Evolutionary conservation across 2,797 vertebrate species (phyloP).

Genomic region (Crotalus adamanteus): DNA sequence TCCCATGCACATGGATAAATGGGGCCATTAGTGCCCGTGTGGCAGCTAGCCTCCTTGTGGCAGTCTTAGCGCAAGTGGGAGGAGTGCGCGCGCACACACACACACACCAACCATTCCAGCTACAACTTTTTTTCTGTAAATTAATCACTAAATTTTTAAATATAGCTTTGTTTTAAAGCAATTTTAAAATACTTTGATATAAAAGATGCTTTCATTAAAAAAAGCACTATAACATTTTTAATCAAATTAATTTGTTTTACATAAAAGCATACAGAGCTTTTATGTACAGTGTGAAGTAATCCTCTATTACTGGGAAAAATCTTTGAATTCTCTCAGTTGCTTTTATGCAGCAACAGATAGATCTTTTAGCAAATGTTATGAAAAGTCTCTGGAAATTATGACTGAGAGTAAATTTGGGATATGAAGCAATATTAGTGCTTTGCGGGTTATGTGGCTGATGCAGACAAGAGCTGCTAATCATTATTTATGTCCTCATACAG

Average conservation of each 20-base stretch:
- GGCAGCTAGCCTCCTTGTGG: no score
- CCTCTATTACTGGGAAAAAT: not conserved
- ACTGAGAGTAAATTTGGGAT: not conserved
- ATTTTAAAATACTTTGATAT: not conserved
- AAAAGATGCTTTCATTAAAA: not conserved
- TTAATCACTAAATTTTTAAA: not conserved
- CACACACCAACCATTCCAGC: no score
- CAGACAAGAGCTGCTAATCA: not conserved
- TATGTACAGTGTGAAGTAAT: not conserved
- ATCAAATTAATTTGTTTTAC: not conserved
- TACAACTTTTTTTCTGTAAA: not conserved
- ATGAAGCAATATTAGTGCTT: not conserved
- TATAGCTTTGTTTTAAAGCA: not conserved
- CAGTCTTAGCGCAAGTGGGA: no score
- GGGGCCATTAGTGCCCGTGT: no score
- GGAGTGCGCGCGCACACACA: no score
- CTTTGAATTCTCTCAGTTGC: not conserved
- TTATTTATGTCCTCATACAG: not conserved
- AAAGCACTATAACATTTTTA: not conserved
- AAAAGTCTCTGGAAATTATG: not conserved
- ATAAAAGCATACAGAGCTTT: not conserved
- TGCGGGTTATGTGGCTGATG: not conserved
- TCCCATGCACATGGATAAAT: no score
- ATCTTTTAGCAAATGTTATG: not conserved
- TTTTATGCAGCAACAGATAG: not conserved